Conservation (phyloP, 2,888 invertebrate genomes). For the Frankliniella fusca region DNA sequence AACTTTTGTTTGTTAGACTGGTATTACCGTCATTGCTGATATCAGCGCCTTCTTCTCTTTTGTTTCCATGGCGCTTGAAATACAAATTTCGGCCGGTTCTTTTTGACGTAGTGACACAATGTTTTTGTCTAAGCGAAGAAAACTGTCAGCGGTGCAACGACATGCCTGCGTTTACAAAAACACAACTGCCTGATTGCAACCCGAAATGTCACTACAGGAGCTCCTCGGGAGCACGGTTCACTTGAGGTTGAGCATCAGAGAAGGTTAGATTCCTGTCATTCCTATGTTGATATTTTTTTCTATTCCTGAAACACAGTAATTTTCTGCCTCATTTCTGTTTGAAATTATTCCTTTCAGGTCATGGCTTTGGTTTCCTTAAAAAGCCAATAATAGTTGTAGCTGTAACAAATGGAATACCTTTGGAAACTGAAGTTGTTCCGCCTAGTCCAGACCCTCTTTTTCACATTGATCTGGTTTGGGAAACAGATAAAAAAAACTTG, state of each 20-base stretch:
- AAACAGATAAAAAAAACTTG: conserved; percentile 65
- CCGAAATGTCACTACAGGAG: conserved; percentile 53
- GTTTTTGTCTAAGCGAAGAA: neutral
- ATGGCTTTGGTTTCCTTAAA: conserved; percentile 40
- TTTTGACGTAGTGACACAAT: neutral
- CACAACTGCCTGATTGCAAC: neutral
- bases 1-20: too few species aligned
- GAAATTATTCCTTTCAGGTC: conserved; percentile 47
- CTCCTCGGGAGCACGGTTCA: conserved; percentile 60
- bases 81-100: too few species aligned
- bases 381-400: conserved; percentile 38
- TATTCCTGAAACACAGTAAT: neutral
- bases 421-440: conserved; percentile 60
- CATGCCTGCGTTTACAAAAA: neutral
- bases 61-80: conserved; percentile 17
- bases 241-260: conserved; percentile 62
- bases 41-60: neutral
- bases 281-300: conserved; percentile 36
- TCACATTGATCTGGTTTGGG: conserved; percentile 73
- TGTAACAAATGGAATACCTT: conserved; percentile 39
- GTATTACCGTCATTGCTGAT: neutral
- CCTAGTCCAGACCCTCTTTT: conserved; percentile 53
- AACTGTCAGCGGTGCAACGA: neutral
- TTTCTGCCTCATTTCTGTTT: neutral
- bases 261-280: conserved; percentile 50